A percentile compares a stretch with the other conserved stretches of the same genome.
phyloP scores from a whole-genome alignment of 2,797 vertebrate species.

The Martes flavigula region DNA sequence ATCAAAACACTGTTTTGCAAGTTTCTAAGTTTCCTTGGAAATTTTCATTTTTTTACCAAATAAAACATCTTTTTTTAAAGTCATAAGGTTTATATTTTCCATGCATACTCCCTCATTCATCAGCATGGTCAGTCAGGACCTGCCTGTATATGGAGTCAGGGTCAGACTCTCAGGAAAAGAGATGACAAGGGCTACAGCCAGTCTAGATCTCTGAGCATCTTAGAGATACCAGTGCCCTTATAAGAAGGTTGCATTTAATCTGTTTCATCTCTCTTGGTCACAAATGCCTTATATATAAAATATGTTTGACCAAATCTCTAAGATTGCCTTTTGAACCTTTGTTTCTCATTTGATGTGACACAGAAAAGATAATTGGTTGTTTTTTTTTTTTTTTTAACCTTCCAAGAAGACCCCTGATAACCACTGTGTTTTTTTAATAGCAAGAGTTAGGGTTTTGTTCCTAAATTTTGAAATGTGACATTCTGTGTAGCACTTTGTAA shows the following conservation, averaged over 20 bases:
- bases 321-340: background rate
- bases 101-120: background rate
- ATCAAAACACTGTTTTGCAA: background rate
- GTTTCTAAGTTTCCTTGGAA: background rate
- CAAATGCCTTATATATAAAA: background rate
- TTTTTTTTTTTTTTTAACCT: background rate
- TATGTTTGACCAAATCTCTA: background rate
- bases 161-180: background rate
- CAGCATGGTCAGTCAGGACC: background rate
- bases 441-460: background rate
- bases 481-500: background rate
- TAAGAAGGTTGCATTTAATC: background rate
- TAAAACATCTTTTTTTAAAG: background rate
- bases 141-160: background rate
- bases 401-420: background rate
- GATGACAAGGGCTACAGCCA: background rate
- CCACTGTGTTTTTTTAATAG: background rate
- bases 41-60: background rate
- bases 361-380: background rate
- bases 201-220: background rate
- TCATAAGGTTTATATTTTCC: background rate
- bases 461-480: slow-evolving; percentile 3
- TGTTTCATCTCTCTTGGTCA: background rate
- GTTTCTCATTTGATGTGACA: background rate
- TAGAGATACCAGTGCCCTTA: background rate